Base-by-base conservation (phyloP, 2,113 vertebrate genomes). In the Chionis minor region DNA sequence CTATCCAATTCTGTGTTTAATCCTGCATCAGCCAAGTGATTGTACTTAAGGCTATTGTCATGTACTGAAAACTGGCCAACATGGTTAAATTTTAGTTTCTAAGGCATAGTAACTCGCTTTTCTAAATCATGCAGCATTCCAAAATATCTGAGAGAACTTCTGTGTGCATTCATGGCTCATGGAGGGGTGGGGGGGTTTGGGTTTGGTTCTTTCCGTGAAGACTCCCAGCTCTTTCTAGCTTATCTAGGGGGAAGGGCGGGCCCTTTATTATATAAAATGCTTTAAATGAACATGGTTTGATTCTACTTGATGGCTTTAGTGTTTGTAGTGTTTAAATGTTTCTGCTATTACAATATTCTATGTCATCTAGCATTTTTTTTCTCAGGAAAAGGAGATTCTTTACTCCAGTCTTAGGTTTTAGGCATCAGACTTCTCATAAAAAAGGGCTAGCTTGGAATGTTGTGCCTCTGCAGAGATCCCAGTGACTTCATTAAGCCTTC, bases 121-220 rank as follows among this genome's bases (percentile, higher is more conserved):
- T 74, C 15, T 59, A 65, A 80, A 75, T 67, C 33, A 35, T 28
- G 40, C 9, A 30, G 12, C 35, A 23, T 67, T 67, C 40, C 59
- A 62, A 82, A 26, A 28, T 47, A n/a, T 8, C 23, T 35, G 44
- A 87, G 56, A 8, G 4, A 62, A 67, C 5, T 52, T 69, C 21
- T 40, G 16, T 65, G 61, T 63, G 28, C 3, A 14, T 73, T 83
- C 0, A 0, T 77, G 54, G 44, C 27, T 91, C 2, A 0, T n/a
- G 26, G 38, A 38, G 38, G 38, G 38, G 38, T 9, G 38, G 38
- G 38, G 38, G 12, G 3, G 0, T 1, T 17, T 47, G 42, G 5
- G 6, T 35, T 22, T 24, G 9, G 7, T 71, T 40, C n/a, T 81
- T 82, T 28, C 5, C 1, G 13, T 59, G 70, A 66, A 79, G 49